Evolutionary conservation across 2,888 invertebrate genomes (phyloP), one percentile per base, ranked within the genome.

Genomic region (Germaria angustata): DNA sequence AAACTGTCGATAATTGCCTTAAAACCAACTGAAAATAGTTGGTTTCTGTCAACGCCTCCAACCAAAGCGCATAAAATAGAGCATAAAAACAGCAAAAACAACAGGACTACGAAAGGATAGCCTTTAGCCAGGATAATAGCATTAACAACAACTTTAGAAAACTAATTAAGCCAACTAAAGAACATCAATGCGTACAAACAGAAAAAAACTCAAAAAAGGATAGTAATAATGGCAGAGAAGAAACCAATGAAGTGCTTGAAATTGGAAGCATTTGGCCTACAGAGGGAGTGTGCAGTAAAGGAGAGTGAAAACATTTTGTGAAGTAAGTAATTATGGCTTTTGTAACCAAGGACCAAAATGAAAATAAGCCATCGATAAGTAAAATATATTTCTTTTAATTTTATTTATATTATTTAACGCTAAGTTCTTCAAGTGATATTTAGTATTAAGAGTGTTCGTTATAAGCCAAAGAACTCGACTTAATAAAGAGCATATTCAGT

Each of bases 131-230:
- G 72, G 72, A 76, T 79, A 84, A 84, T 69, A 82, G 71, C 77
- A 63, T 82, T 82, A 73, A 80, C 51, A 78, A 71, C 87, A 88
- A 88, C 89, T 88, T 88, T 88, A 85, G 85, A 85, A 89, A 88
- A 88, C 88, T 89, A 88, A 88, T 88, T 88, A 89, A 89, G 89
- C 86, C 87, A 88, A 88, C 86, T 88, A 86, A 72, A 80, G 71
- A 78, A 77, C 80, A 72, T 77, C 80, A 84, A 71, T 78, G 80
- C 80, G 72, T 83, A 75, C 71, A 77, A 79, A 69, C 84, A 79
- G n/a, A 51, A 63, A 46, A 39, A 9, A 59, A 5, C 0, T 4
- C 17, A 44, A 53, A 17, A 24, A 24, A 20, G 20, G 34, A 13
- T 20, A 41, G 39, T 39, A 15, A 63, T 17, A 51, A 53, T 17